Conservation (phyloP, 1,140 invertebrate species). For the Drosophila navojoa region DNA sequence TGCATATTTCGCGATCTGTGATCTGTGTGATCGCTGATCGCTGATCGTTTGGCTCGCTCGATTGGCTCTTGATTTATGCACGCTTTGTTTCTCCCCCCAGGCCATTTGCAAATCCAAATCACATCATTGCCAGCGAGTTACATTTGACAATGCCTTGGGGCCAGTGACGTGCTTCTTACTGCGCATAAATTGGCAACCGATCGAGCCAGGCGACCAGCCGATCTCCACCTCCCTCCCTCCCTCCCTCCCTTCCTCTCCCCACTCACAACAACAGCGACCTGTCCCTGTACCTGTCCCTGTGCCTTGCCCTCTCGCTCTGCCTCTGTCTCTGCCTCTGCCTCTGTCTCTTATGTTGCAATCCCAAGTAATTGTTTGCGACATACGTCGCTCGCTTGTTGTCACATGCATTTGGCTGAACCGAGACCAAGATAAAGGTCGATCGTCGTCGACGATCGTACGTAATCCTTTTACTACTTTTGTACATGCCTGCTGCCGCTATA, state of each 20-base stretch:
- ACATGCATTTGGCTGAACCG: slow-evolving; percentile 54
- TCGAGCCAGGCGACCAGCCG: slow-evolving; percentile 19
- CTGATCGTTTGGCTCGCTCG: slow-evolving; percentile 42
- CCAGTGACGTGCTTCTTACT: slow-evolving; percentile 47
- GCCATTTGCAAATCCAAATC: slow-evolving; percentile 81
- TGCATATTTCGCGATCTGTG: slow-evolving; percentile 21
- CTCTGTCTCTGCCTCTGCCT: slow-evolving; percentile 20
- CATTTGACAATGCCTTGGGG: slow-evolving; percentile 79
- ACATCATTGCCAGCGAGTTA: slow-evolving; percentile 76
- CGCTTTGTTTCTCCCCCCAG: slow-evolving; percentile 65
- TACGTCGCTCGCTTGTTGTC: slow-evolving; percentile 82
- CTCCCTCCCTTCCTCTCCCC: not conserved
- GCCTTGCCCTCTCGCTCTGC: not conserved
- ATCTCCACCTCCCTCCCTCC: not conserved
- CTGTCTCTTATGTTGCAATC: slow-evolving; percentile 68
- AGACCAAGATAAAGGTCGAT: slow-evolving; percentile 68
- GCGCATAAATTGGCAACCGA: slow-evolving; percentile 74
- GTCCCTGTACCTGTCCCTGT: slow-evolving; percentile 6
- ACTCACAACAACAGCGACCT: slow-evolving; percentile 30
- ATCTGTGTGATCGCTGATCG: slow-evolving; percentile 49
- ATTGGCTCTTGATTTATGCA: slow-evolving; percentile 76
- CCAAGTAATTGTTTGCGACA: slow-evolving; percentile 83
- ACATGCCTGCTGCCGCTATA: slow-evolving; percentile 36
- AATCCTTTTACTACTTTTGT: slow-evolving; percentile 75
- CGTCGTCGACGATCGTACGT: slow-evolving; percentile 55